These are phyloP conservation scores for Semibalanus balanoides DNA, from an alignment of 1,140 invertebrate genomes.

Conservation along the genomic window DNA sequence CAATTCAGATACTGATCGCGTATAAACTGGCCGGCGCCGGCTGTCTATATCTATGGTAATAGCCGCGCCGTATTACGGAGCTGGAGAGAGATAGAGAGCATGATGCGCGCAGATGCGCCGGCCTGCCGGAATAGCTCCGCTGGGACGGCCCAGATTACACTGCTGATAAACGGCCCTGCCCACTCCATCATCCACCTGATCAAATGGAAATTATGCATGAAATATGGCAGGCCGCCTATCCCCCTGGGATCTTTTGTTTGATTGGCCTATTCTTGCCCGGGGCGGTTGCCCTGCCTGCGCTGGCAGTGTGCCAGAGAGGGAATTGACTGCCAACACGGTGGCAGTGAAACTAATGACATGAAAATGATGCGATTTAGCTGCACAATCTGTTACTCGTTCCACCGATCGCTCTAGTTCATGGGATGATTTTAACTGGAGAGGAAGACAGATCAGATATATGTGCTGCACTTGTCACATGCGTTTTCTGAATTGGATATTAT, in stretches of 20 bases:
- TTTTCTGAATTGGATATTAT: no score
- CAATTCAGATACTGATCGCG: neutral
- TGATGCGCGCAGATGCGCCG: neutral
- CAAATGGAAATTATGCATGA: neutral
- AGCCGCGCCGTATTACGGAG: neutral
- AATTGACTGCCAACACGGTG: neutral
- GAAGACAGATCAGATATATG: no score
- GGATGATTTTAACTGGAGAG: no score
- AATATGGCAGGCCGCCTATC: neutral
- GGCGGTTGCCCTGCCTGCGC: no score
- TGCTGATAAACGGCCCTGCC: neutral
- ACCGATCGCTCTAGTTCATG: no score
- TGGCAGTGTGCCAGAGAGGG: neutral
- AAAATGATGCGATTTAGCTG: conserved; percentile 1
- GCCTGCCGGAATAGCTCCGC: neutral
- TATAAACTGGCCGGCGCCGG: neutral
- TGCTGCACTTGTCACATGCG: no score
- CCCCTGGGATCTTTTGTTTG: neutral
- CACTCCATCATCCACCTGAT: neutral
- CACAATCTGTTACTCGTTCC: no score
- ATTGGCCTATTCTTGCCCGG: neutral
- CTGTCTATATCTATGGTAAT: neutral
- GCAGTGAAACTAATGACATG: neutral
- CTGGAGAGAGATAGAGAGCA: no score
- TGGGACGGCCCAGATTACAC: neutral